A percentile compares a stretch with the other conserved stretches of the same genome.
Conservation (phyloP, 92 coral and sea anemone species). For the Palythoa caribaeorum region DNA sequence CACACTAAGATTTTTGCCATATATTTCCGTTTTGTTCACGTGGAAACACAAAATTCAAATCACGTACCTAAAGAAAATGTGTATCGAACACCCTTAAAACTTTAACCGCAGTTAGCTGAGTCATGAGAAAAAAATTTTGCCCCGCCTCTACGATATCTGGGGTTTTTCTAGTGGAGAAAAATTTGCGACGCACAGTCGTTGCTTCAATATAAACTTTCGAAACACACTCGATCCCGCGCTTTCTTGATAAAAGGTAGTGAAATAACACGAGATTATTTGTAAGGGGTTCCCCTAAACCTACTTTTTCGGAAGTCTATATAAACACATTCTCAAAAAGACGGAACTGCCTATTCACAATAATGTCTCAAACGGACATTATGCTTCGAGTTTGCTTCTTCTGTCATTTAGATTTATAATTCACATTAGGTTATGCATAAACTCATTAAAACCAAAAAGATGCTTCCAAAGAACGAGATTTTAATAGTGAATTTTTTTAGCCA, state of each 20-base stretch:
- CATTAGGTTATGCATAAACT: neutral
- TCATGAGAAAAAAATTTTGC: conserved; percentile 38
- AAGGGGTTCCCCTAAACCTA: neutral
- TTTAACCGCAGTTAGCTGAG: conserved; percentile 41
- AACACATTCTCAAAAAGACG: neutral
- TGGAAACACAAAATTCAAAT: conserved; percentile 8
- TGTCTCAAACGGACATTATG: neutral
- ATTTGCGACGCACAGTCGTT: conserved; percentile 22
- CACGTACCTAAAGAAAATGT: conserved; percentile 22
- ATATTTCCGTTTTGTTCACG: conserved; percentile 40
- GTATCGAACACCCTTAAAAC: neutral
- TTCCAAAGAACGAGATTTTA: conserved; percentile 11
- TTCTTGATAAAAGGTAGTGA: neutral
- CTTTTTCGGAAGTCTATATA: conserved; percentile 19
- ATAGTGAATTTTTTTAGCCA: neutral
- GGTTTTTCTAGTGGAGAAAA: conserved; percentile 11
- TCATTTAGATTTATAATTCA: neutral
- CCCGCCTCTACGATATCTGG: conserved; percentile 23
- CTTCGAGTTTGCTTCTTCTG: neutral
- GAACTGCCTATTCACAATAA: neutral
- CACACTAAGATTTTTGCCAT: neutral
- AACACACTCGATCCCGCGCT: conserved; percentile 10
- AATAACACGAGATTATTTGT: neutral
- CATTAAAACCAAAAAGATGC: conserved; percentile 5
- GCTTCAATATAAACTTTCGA: conserved; percentile 46